A percentile compares a stretch with the other conserved stretches of the same genome.
phyloP scores from a whole-genome alignment of 92 coral and sea anemone species.

The Hydrozoanthus gracilis region DNA sequence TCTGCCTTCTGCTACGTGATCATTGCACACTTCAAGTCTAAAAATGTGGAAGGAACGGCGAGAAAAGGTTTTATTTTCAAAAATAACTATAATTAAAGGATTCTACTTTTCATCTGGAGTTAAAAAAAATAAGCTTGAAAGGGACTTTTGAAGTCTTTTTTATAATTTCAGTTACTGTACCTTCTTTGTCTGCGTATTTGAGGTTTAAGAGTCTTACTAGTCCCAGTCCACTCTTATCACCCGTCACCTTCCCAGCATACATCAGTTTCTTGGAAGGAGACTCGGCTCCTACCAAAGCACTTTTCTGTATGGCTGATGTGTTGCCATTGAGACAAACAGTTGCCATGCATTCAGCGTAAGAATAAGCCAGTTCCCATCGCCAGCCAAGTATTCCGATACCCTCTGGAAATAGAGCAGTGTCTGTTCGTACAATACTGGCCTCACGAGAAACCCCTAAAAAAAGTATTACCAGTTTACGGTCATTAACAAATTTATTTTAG shows the following conservation, averaged over 20 bases:
- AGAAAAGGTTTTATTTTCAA: no score
- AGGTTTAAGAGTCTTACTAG: slow-evolving; percentile 73
- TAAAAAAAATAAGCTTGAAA: no score
- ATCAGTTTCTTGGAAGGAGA: slow-evolving; percentile 66
- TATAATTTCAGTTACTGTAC: slow-evolving; percentile 26
- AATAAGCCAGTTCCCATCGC: slow-evolving; percentile 97
- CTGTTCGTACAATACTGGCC: slow-evolving; percentile 59
- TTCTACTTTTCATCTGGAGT: no score
- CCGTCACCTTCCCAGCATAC: slow-evolving; percentile 55
- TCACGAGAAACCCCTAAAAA: slow-evolving; percentile 42
- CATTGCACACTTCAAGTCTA: no score
- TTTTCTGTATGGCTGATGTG: slow-evolving; percentile 88
- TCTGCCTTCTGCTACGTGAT: no score
- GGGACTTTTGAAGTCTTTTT: no score
- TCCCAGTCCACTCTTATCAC: slow-evolving; percentile 71
- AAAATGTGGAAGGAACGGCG: no score
- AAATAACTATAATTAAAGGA: no score
- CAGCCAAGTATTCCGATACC: slow-evolving; percentile 78
- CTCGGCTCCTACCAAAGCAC: slow-evolving; percentile 87
- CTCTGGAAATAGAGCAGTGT: slow-evolving; percentile 65
- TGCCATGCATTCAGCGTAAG: slow-evolving; percentile 90
- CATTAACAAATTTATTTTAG: background rate
- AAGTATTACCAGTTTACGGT: background rate
- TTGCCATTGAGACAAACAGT: slow-evolving; percentile 86
- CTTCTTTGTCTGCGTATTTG: slow-evolving; percentile 69